Base-by-base conservation (phyloP, 2,888 invertebrate genomes). In the Drosophila melanosoma region DNA sequence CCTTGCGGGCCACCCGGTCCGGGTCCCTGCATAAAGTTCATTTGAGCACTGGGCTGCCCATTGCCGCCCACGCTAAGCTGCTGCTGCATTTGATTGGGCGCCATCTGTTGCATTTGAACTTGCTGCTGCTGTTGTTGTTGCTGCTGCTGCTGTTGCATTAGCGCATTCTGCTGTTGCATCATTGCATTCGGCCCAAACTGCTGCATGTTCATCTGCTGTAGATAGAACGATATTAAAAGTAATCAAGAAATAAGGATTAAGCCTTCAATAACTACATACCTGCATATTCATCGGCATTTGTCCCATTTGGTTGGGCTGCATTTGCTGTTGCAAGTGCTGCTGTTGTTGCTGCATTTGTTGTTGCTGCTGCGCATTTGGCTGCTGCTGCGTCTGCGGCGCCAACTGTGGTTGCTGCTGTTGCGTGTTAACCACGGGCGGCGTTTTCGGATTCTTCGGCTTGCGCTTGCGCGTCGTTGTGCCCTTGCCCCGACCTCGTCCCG, bases 381-480 rank as follows among this genome's bases (percentile, higher is more conserved):
- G 91, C 36, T 87, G 84, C 4, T 87, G 90, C 59, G 88, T 90
- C 5, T 85, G 87, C 5, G 79, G 81, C 49, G 82, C 20, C 83
- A 94, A 94, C 73, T 84, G 91, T 54, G 89, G 92, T 53, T 91
- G 92, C 52, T 91, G 90, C 56, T 89, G 92, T 69, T 92, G 91
- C 7, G 89, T 81, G 77, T 91, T 92, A 4, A 91, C 91, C 32
- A 92, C 92, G 3, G 93, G 92, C 58, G 92, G 90, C 42, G 92
- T 91, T 79, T 95, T 93, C 92, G 95, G 90, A 77, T 91, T 91
- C 76, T 93, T 93, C 15, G 93, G 92, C 73, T 93, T 93, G 20
- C 93, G 91, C 60, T 93, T 93, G 5, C 93, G 91, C 23, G 87
- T 90, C 2, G 90, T 90, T 1, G 92, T 92, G 23, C 93, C 93